Base-by-base conservation (phyloP, 23 tunicate species). In the Oikopleura albicans region DNA sequence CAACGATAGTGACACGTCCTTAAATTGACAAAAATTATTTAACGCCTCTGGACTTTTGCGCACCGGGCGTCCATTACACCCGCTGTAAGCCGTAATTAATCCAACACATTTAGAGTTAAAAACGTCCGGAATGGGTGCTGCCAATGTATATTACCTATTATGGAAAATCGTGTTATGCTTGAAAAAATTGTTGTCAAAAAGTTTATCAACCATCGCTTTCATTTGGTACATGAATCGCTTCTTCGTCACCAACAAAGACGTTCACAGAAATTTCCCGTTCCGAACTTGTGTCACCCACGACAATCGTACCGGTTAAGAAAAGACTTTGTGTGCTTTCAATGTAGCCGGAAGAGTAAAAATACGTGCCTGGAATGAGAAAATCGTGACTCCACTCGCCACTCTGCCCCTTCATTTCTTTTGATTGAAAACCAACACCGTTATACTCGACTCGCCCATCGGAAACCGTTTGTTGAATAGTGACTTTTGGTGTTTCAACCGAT, bases 341-440 rank as follows among this genome's bases (percentile, higher is more conserved):
- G 31, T 12, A 71, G 31, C 79, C 79, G 27, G 79, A 71, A 71
- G 79, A 71, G 37, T 71, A 71, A 31, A 16, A 71, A 29, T 71
- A 71, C 36, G 79, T 71, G 2, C 79, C 79, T 4, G 79, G 79
- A 31, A 29, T 71, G 79, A 71, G 79, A 71, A 71, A 71, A 71
- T 71, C 79, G 79, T 12, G 31, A 71, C 79, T 71, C 79, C 79
- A 71, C 37, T 71, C 79, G 79, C 79, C 79, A 71, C 4, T 12
- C 37, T 16, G 37, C 4, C 36, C 79, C 2, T 12, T 29, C 4
- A 16, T 2, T 27, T 27, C 31, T 31, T 16, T 16, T 29, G 79
- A 71, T 71, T 71, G 79, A 29, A 71, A 71, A 71, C 79, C 79
- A 16, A 71, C 79, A 12, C 79, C 79, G 37, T 71, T 71, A 29